Evolutionary conservation across 2,797 vertebrate species (phyloP).

Genomic region (Psittacula echo): DNA sequence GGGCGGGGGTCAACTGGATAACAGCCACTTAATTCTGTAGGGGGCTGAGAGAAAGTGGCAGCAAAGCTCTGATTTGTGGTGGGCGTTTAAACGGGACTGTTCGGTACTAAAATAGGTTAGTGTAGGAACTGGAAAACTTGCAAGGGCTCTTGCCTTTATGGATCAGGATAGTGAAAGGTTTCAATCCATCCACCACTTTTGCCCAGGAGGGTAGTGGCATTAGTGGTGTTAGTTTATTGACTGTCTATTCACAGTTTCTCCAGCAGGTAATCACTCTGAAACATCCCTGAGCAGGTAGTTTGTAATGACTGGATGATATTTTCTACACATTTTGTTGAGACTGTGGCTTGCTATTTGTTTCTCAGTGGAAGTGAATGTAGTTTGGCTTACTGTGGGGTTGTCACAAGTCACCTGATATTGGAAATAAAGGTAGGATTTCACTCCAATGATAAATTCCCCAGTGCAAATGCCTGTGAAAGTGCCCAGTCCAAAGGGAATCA

Average conservation of each 20-base stretch:
- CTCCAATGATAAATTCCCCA: background rate
- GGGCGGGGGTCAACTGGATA: background rate
- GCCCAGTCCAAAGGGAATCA: background rate
- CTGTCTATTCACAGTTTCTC: background rate
- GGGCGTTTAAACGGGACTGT: conserved; percentile 37
- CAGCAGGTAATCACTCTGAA: background rate
- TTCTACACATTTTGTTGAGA: background rate
- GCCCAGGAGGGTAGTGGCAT: background rate
- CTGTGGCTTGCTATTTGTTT: background rate
- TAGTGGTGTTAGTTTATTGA: background rate
- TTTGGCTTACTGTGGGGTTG: background rate
- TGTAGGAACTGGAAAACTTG: conserved; percentile 39
- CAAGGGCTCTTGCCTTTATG: conserved; percentile 32
- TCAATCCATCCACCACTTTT: background rate
- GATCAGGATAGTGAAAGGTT: conserved; percentile 6
- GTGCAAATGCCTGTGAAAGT: background rate
- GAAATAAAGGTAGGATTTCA: background rate
- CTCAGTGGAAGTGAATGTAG: background rate
- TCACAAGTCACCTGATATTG: background rate
- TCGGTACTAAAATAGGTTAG: conserved; percentile 48
- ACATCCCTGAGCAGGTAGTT: background rate
- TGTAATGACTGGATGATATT: background rate
- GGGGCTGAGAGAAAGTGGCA: conserved; percentile 38
- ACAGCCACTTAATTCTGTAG: conserved; percentile 40
- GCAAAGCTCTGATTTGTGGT: conserved; percentile 45